Evolutionary conservation across 2,888 invertebrate genomes (phyloP), one percentile per base, ranked within the genome.

Genomic region (Ennomos fuscantarius): DNA sequence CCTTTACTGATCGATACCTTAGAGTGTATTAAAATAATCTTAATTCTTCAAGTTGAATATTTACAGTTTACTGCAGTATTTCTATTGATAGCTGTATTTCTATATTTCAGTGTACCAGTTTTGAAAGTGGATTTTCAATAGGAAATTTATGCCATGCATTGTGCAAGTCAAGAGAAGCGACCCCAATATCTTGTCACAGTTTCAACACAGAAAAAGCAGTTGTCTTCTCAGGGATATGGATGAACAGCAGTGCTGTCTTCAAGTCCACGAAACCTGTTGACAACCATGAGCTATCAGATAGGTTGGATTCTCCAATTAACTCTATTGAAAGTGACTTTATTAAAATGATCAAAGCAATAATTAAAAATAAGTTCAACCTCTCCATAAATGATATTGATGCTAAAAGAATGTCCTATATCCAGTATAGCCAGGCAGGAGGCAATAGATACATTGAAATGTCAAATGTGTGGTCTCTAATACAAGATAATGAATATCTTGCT

Each of bases 401-500:
- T 9, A 79, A 88, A 55, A 84, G 89, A 67, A 78, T 94, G 44
- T 69, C 70, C 1, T 84, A 89, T 47, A 78, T 93, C 54, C 85
- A 91, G 62, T 84, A 85, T 37, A 86, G 87, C 33, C 78, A 92
- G 56, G 82, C 78, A 34, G 83, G 88, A 45, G 59, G 72, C 1
- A 62, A 68, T 45, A 80, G 93, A 39, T 84, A 84, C 40, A 77
- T 83, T 15, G 94, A 94, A 78, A 94, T 94, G 91, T 93, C 93
- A 62, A 94, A 94, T 74, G 80, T 95, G 6, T 95, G 95, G 94
- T 82, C 92, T 39, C 81, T 96, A 24, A 72, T 95, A 1, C 94
- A 95, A 73, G 94, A 95, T 70, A 94, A 94, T 74, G 96, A 96
- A 78, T 96, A 95, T 79, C 75, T 95, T 2, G 84, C 94, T 45